Conservation (phyloP, 2,888 invertebrate genomes). For the Drosophila affinis region DNA sequence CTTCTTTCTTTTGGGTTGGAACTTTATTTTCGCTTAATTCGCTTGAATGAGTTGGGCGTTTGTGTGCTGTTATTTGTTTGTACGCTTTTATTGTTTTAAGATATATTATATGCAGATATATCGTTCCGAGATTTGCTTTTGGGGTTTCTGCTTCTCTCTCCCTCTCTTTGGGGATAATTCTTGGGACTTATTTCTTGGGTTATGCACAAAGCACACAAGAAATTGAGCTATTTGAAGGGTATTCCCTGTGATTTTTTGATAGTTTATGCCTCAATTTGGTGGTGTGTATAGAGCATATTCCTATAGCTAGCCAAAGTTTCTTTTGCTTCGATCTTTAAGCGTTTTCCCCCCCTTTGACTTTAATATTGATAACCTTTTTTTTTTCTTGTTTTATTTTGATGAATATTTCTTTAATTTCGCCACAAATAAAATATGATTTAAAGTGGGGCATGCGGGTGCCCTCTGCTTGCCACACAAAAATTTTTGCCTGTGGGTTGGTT, state of each 20-base stretch:
- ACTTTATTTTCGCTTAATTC: constrained; percentile 72
- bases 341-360: too few relatives aligned
- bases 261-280: too few relatives aligned
- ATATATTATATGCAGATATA: constrained; percentile 47
- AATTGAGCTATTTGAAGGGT: too few relatives aligned
- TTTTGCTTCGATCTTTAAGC: too few relatives aligned
- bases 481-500: neutral
- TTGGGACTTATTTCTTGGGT: constrained; percentile 34
- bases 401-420: neutral
- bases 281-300: too few relatives aligned
- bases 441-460: constrained; percentile 40
- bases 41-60: constrained; percentile 64
- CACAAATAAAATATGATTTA: constrained; percentile 18
- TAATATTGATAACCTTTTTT: too few relatives aligned
- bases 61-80: constrained; percentile 40
- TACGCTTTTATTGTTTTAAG: constrained; percentile 57
- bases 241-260: too few relatives aligned
- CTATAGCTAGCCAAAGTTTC: too few relatives aligned
- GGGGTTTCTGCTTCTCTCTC: constrained; percentile 30
- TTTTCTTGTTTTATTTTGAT: neutral
- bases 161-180: constrained; percentile 32
- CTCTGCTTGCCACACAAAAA: constrained; percentile 9
- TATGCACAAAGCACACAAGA: too few relatives aligned
- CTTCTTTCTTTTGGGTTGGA: constrained; percentile 28
- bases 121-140: constrained; percentile 5